Base-by-base conservation (phyloP, 2,113 vertebrate genomes). In the Dolichallabes microphthalmus region DNA sequence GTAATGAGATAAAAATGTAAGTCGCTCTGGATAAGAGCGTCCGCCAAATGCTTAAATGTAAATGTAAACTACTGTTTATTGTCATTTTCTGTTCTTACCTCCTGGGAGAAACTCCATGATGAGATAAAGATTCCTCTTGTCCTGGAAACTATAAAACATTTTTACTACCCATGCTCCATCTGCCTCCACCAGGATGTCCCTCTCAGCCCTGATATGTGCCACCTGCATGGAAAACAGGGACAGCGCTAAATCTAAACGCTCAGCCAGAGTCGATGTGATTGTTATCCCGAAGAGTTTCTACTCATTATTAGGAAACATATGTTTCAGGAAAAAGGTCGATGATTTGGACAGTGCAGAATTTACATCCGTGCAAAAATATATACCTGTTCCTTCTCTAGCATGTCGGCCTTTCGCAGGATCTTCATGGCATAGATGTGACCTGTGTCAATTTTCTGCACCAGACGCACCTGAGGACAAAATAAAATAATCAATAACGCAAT, bases 61-160 rank as follows among this genome's bases (percentile, higher is more conserved):
- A n/a, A n/a, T n/a, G n/a, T n/a, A n/a, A n/a, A n/a, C n/a, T 7
- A 60, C 57, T 20, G 19, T 17, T 30, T 66, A 15, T 15, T 7
- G 19, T 30, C 64, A 69, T 39, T 39, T 45, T 68, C 64, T 52
- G n/a, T 45, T 52, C 84, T 93, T 89, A 97, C 98, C 98, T 96
- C 98, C 98, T 76, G 98, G 98, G 69, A 99, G 95, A 91, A 99
- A 99, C 88, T 99, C 98, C 98, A 99, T 99, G 92, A 99, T 98
- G 74, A 99, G 94, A 91, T 99, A 99, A 82, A 99, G 96, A 92
- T 99, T 99, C 90, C 96, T 96, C 91, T 99, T 99, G 93, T 99
- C 98, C 92, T 99, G 98, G 90, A 99, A 99, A 93, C 98, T 99
- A 93, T 99, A 99, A 91, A 98, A 99, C 98, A 99, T 99, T 92